Evolutionary conservation across 2,113 vertebrate species (phyloP), one percentile per base, ranked within the genome.

Genomic region (Galemys pyrenaicus): DNA sequence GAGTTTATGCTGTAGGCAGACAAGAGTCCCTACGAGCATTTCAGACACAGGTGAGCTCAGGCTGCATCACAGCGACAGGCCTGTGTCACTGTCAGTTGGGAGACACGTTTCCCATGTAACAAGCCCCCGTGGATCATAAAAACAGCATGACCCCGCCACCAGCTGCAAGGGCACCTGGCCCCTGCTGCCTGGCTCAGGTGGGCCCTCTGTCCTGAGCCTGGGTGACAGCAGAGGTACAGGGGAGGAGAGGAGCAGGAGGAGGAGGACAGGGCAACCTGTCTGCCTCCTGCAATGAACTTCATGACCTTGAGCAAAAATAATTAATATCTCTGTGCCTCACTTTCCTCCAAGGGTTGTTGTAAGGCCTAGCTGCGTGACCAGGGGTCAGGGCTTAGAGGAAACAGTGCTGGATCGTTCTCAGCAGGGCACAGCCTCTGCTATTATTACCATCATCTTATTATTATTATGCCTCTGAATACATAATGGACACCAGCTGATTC

Each of bases 401-500:
- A 87, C 1, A 28, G 51, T 16, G 49, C 12, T 58, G 1, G 58
- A n/a, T 82, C 81, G 71, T 15, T 62, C 75, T 84, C 41, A 54
- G 79, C 64, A 22, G 92, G 87, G 88, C 75, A 71, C 71, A 87
- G 54, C 56, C 37, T 41, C n/a, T 30, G 60, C 32, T 24, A 26
- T 65, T 56, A 19, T 11, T 16, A 28, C 37, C n/a, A 3, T 26
- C 46, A 9, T 74, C 30, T 44, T 37, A 60, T 83, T 67, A 62
- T 68, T 51, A 65, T 83, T 86, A 71, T 17, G 83, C 64, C 62
- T 24, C 22, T 37, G 70, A 13, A 26, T 20, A n/a, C 65, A 56
- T 35, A 60, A 80, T 44, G 77, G 90, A 73, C 88, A 81, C 84
- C 87, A 94, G 87, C 96, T 89, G 90, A 93, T 87, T 87, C 94